These are phyloP conservation scores for Prunella fulvescens DNA, from an alignment of 2,113 vertebrate genomes.

Conservation along the genomic window DNA sequence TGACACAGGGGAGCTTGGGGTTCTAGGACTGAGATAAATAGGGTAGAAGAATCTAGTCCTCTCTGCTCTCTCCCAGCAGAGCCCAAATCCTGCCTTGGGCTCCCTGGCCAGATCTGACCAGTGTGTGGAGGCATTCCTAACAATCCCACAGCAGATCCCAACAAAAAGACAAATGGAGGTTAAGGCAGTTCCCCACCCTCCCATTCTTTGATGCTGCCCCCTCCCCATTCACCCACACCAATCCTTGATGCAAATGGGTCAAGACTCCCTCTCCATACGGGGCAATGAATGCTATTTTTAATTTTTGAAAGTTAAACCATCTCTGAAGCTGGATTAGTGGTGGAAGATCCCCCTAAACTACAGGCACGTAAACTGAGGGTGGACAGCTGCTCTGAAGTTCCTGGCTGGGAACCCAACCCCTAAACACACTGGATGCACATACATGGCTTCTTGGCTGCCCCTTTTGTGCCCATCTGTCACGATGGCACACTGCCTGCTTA, in stretches of 20 bases:
- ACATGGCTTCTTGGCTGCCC: conserved; percentile 64
- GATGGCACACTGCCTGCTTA: conserved; percentile 66
- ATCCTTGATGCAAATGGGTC: conserved; percentile 46
- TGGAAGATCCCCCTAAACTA: conserved; percentile 67
- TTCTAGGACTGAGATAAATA: background rate
- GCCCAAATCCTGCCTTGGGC: background rate
- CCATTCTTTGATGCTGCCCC: background rate
- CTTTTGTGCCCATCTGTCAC: conserved; percentile 65
- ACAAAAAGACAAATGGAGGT: conserved; percentile 14
- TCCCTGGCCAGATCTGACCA: background rate
- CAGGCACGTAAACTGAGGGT: conserved; percentile 65
- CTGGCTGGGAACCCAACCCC: conserved; percentile 61
- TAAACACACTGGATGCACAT: conserved; percentile 63
- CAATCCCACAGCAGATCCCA: background rate
- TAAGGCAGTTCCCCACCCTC: background rate
- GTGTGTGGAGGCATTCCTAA: background rate
- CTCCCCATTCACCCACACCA: conserved; percentile 8
- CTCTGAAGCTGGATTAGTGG: conserved; percentile 70
- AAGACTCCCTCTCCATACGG: conserved; percentile 40
- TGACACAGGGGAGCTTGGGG: background rate
- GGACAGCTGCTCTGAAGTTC: conserved; percentile 66
- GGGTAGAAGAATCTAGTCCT: background rate
- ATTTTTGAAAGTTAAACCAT: conserved; percentile 67
- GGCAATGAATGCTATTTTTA: conserved; percentile 63
- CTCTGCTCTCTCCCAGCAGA: background rate